Conservation (phyloP, 1,140 invertebrate genomes). For the Drosophila mayri region DNA sequence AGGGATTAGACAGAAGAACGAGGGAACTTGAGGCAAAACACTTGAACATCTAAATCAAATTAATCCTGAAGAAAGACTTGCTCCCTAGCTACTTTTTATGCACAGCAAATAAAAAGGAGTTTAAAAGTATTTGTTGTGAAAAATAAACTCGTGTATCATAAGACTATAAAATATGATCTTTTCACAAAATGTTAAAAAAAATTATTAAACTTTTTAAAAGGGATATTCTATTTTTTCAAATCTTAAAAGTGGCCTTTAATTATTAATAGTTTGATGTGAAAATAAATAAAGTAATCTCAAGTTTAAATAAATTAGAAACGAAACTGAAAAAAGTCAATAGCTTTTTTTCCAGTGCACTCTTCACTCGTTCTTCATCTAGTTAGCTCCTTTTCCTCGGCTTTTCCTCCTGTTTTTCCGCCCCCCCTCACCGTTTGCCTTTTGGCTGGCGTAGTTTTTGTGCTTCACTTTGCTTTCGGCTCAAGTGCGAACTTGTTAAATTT, state of each 20-base stretch:
- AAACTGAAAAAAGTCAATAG: neutral
- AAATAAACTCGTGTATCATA: neutral
- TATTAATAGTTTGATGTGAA: neutral
- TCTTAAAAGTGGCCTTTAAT: too few relatives aligned
- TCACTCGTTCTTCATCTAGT: conserved; percentile 26
- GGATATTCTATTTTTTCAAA: neutral
- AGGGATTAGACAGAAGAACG: conserved; percentile 16
- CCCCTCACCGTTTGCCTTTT: conserved; percentile 28
- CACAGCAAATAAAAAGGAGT: neutral
- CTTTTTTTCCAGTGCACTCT: conserved; percentile 1
- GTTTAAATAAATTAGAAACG: neutral
- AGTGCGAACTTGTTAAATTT: conserved; percentile 82
- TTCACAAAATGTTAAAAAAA: too few relatives aligned
- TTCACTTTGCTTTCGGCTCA: conserved; percentile 64
- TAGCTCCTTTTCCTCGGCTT: conserved; percentile 21
- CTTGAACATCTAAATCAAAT: conserved; percentile 83
- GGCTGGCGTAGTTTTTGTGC: conserved; percentile 65
- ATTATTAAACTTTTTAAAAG: neutral
- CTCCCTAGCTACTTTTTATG: conserved; percentile 12
- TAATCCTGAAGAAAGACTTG: conserved; percentile 67
- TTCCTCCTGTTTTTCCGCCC: neutral
- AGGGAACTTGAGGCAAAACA: conserved; percentile 51
- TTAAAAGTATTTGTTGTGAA: neutral
- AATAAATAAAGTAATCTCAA: too few relatives aligned
- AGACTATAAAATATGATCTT: too few relatives aligned